A percentile compares a stretch with the other conserved stretches of the same genome.
These are phyloP conservation scores for Nothoprocta pentlandii DNA, from an alignment of 2,113 vertebrate species.

Conservation along the genomic window DNA sequence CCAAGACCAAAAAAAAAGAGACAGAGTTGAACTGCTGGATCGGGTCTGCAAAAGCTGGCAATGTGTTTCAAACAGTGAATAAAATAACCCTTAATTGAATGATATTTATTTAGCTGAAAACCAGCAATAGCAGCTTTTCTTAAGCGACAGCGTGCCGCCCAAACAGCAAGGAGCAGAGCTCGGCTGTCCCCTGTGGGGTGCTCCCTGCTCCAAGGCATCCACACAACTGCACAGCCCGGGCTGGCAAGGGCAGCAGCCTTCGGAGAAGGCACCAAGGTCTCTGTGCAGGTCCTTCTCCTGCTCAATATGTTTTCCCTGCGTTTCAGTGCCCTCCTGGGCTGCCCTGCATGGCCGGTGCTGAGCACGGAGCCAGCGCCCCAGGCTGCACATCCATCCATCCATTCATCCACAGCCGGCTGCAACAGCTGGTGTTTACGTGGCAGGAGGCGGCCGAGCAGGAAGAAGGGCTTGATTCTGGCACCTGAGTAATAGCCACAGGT, in stretches of 20 bases:
- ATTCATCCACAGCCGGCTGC: neutral
- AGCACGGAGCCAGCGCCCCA: neutral
- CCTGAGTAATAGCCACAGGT: neutral
- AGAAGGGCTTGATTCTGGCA: neutral
- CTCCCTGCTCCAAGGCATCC: neutral
- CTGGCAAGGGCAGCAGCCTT: neutral
- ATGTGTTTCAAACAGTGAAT: neutral
- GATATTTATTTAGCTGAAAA: conserved; percentile 24
- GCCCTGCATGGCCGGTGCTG: no score
- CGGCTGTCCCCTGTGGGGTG: neutral
- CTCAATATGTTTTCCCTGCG: neutral
- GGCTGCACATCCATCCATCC: neutral
- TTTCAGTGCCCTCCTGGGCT: neutral
- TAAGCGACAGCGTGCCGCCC: accelerated
- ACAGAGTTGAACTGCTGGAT: neutral
- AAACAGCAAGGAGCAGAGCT: neutral
- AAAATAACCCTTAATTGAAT: conserved; percentile 8
- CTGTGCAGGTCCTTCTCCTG: neutral
- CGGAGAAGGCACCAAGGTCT: neutral
- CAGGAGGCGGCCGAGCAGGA: neutral
- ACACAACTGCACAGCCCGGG: neutral
- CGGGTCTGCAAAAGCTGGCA: neutral
- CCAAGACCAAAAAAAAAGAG: neutral
- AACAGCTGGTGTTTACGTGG: conserved; percentile 21
- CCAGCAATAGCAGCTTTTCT: neutral